Percentiles rank a stretch among this genome's conserved stretches.
phyloP scores from a whole-genome alignment of 2,797 vertebrate species.

The Gephyroberyx darwinii region DNA sequence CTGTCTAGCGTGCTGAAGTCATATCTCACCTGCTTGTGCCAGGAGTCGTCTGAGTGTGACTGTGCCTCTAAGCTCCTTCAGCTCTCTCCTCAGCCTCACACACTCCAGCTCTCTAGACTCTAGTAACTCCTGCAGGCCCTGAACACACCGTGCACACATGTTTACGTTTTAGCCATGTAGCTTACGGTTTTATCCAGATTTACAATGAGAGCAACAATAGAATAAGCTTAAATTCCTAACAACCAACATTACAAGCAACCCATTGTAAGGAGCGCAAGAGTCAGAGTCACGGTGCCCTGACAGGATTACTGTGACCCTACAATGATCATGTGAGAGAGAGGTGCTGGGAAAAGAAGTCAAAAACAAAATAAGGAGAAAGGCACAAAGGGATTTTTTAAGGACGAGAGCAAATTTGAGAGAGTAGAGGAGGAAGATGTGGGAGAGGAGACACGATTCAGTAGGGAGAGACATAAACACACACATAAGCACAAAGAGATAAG shows the following conservation, averaged over 20 bases:
- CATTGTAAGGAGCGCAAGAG: too few relatives aligned
- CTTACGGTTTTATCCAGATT: neutral
- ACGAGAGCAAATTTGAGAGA: too few relatives aligned
- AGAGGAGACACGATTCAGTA: too few relatives aligned
- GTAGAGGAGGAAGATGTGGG: too few relatives aligned
- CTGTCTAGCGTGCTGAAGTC: neutral
- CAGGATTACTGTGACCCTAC: neutral
- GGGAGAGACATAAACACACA: neutral
- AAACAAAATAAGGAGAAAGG: neutral
- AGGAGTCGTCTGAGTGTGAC: slow-evolving; percentile 72
- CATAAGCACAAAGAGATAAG: neutral
- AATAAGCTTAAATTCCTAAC: neutral
- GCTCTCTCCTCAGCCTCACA: slow-evolving; percentile 76
- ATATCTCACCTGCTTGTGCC: slow-evolving; percentile 67
- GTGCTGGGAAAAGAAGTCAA: neutral
- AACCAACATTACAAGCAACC: neutral
- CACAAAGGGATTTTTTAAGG: too few relatives aligned
- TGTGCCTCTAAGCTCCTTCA: slow-evolving; percentile 75
- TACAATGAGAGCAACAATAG: neutral
- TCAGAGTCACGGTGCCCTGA: neutral
- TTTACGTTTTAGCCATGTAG: neutral
- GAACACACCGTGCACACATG: slow-evolving; percentile 36
- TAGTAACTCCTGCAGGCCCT: slow-evolving; percentile 79
- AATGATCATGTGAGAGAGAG: neutral
- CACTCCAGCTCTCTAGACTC: slow-evolving; percentile 78